Evolutionary conservation across 2,797 vertebrate species (phyloP).

Genomic region (Macrochelys suwanniensis): DNA sequence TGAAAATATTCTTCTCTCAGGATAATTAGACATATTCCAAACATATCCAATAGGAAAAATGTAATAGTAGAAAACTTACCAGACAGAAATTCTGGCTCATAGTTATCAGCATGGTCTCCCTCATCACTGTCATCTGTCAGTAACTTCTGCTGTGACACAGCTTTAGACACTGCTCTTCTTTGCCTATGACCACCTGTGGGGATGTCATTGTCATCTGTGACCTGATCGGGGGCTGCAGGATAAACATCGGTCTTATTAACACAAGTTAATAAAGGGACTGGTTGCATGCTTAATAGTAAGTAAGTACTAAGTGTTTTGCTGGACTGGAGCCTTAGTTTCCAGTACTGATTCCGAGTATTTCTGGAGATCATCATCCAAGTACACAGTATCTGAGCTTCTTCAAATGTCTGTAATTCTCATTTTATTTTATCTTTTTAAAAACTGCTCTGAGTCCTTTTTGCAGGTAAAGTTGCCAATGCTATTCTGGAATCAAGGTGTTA

Average conservation of each 20-base stretch:
- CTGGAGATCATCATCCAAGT: not conserved
- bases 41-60: not conserved
- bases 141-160: slow-evolving; percentile 51
- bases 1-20: not conserved
- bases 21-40: not conserved
- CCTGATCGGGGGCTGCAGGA: slow-evolving; percentile 83
- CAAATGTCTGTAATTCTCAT: not conserved
- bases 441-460: not conserved
- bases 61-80: slow-evolving; percentile 70
- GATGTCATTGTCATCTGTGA: slow-evolving; percentile 74
- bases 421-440: not conserved
- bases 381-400: fast-evolving
- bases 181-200: slow-evolving; percentile 21
- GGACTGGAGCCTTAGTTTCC: not conserved
- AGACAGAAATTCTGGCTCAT: slow-evolving; percentile 71
- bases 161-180: slow-evolving; percentile 69
- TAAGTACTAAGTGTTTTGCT: not conserved
- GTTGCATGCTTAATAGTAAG: not conserved
- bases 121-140: slow-evolving; percentile 55
- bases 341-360: not conserved
- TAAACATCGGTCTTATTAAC: not conserved
- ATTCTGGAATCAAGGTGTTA: not conserved
- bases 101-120: slow-evolving; percentile 75
- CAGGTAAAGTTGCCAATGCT: not conserved
- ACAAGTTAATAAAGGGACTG: not conserved